A percentile compares a stretch with the other conserved stretches of the same genome.
Evolutionary conservation across 2,797 vertebrate genomes (phyloP).

Genomic region (Melopsittacus undulatus): DNA sequence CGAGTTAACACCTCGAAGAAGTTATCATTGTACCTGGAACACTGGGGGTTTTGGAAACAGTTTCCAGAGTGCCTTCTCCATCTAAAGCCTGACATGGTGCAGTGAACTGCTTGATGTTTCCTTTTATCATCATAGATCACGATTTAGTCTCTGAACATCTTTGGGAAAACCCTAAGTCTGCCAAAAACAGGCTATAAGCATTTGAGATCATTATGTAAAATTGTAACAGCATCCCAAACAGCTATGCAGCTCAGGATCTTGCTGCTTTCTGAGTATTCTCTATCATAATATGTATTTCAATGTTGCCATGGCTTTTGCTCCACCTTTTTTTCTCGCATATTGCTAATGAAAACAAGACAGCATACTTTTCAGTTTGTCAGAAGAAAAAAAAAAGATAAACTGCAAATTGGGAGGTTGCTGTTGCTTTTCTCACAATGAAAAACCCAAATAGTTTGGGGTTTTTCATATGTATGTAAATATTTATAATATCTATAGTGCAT

Average conservation of each 20-base stretch:
- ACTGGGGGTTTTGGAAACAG: fast-evolving
- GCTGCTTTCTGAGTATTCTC: background rate
- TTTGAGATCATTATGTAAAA: background rate
- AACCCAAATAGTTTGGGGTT: background rate
- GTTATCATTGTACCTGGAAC: background rate
- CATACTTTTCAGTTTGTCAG: background rate
- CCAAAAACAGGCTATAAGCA: background rate
- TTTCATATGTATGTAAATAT: background rate
- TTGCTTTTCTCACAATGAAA: background rate
- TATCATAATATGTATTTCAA: background rate
- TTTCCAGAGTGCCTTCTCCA: background rate
- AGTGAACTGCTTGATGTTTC: background rate
- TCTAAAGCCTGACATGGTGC: background rate
- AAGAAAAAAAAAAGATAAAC: background rate
- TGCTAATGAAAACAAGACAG: background rate
- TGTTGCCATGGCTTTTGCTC: background rate
- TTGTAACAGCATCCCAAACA: background rate
- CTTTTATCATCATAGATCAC: background rate
- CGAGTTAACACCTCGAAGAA: background rate
- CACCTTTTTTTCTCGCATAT: background rate
- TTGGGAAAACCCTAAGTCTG: background rate
- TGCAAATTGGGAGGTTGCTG: background rate
- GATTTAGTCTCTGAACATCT: background rate
- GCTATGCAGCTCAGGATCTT: background rate
- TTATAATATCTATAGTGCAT: background rate